Percentiles rank a stretch among this genome's conserved stretches.
Evolutionary conservation across 2,888 invertebrate genomes (phyloP).

Genomic region (Carpatolechia fugitivella): DNA sequence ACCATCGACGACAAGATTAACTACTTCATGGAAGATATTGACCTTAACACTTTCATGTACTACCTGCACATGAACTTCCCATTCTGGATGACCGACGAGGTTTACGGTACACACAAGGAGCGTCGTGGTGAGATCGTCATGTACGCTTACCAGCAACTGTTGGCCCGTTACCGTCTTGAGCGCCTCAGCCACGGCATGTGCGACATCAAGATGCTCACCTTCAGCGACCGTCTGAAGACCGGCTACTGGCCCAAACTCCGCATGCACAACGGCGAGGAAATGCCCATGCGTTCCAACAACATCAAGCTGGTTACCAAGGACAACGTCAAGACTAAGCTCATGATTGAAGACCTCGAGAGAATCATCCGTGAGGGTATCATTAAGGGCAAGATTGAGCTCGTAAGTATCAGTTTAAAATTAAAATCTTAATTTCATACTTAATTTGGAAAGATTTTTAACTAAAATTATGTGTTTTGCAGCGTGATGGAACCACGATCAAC

Average conservation of each 20-base stretch:
- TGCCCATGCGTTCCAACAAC: conserved; percentile 76
- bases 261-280: conserved; percentile 77
- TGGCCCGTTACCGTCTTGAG: conserved; percentile 79
- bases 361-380: conserved; percentile 73
- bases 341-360: conserved; percentile 67
- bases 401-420: conserved; percentile 36
- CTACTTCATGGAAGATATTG: conserved; percentile 89
- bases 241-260: conserved; percentile 81
- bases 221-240: conserved; percentile 57
- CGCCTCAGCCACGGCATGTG: conserved; percentile 72
- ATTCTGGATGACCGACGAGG: conserved; percentile 82
- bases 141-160: conserved; percentile 81
- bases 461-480: conserved; percentile 42
- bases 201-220: conserved; percentile 67
- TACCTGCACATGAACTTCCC: conserved; percentile 84
- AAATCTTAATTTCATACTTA: no score
- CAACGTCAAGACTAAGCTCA: conserved; percentile 47
- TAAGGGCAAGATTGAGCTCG: conserved; percentile 57
- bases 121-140: conserved; percentile 79
- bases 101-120: conserved; percentile 66
- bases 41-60: conserved; percentile 85
- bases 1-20: conserved; percentile 81
- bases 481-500: conserved; percentile 79
- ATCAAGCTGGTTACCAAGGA: conserved; percentile 42
- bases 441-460: not conserved